These are phyloP conservation scores for Perca schrenkii DNA, from an alignment of 2,113 vertebrate genomes.

Conservation along the genomic window DNA sequence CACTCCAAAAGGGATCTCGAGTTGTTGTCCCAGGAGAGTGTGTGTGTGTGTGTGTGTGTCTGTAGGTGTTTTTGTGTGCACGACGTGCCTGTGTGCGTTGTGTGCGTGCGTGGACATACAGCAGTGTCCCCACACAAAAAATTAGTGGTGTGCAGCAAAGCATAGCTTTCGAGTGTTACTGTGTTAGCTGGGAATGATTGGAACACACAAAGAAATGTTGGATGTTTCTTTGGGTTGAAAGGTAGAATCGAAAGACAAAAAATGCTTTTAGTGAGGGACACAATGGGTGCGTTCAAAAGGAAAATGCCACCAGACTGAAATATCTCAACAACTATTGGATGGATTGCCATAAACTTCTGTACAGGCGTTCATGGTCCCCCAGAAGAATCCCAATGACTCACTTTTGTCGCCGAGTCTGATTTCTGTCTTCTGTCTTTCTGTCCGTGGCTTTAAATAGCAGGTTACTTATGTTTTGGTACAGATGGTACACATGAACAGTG, in stretches of 20 bases:
- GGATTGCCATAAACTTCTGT: too few relatives aligned
- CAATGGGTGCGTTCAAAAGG: not conserved
- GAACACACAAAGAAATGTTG: not conserved
- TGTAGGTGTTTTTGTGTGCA: not conserved
- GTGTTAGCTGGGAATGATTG: not conserved
- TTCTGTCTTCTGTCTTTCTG: too few relatives aligned
- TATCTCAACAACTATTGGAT: too few relatives aligned
- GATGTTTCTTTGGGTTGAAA: not conserved
- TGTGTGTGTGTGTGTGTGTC: slow-evolving; percentile 29
- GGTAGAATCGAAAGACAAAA: not conserved
- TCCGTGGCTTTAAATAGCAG: too few relatives aligned
- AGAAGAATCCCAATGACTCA: too few relatives aligned
- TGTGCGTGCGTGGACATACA: too few relatives aligned
- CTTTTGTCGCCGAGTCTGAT: too few relatives aligned
- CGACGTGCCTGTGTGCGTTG: not conserved
- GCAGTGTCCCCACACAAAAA: not conserved
- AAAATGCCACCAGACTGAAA: not conserved
- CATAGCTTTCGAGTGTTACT: not conserved
- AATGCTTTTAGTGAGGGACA: not conserved
- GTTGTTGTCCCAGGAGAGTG: slow-evolving; percentile 25
- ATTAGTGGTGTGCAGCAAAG: not conserved
- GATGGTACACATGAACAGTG: too few relatives aligned
- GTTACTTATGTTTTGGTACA: too few relatives aligned
- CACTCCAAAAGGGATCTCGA: slow-evolving; percentile 30
- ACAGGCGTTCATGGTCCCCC: too few relatives aligned